Evolutionary conservation across 2,113 vertebrate genomes (phyloP).

Genomic region (Pelecanus crispus): DNA sequence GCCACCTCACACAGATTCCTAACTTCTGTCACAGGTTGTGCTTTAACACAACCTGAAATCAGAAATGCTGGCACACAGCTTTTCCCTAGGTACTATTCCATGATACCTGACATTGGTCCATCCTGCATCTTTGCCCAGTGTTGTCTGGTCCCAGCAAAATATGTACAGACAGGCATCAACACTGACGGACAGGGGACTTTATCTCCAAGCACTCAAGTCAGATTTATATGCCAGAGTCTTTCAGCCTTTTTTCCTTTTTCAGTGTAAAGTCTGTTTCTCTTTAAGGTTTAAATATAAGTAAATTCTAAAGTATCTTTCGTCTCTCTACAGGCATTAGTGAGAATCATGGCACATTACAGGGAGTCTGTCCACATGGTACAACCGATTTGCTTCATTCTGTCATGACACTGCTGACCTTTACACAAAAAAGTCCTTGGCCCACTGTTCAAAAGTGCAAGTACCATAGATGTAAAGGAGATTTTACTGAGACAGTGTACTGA

Average conservation of each 20-base stretch:
- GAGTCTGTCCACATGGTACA: not conserved
- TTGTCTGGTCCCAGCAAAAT: not conserved
- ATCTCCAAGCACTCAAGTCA: not conserved
- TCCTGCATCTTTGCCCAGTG: not conserved
- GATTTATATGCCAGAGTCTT: not conserved
- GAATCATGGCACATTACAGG: not conserved
- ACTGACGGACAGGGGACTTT: not conserved
- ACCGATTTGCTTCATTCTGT: not conserved
- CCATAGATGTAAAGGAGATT: not conserved
- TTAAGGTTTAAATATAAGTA: not conserved
- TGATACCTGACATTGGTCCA: too few relatives aligned
- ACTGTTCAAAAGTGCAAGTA: not conserved
- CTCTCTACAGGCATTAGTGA: not conserved
- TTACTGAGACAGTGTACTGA: not conserved
- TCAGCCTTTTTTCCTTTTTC: not conserved
- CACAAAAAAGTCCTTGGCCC: not conserved
- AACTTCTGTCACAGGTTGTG: not conserved
- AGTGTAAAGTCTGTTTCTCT: not conserved
- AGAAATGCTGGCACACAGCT: not conserved
- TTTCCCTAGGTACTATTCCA: not conserved
- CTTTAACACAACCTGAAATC: not conserved
- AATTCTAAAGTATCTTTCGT: not conserved
- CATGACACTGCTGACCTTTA: not conserved
- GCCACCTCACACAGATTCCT: fast-evolving
- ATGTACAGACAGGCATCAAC: not conserved